These are phyloP conservation scores for Cephus pulcher DNA, from an alignment of 2,888 invertebrate genomes.

Conservation along the genomic window DNA sequence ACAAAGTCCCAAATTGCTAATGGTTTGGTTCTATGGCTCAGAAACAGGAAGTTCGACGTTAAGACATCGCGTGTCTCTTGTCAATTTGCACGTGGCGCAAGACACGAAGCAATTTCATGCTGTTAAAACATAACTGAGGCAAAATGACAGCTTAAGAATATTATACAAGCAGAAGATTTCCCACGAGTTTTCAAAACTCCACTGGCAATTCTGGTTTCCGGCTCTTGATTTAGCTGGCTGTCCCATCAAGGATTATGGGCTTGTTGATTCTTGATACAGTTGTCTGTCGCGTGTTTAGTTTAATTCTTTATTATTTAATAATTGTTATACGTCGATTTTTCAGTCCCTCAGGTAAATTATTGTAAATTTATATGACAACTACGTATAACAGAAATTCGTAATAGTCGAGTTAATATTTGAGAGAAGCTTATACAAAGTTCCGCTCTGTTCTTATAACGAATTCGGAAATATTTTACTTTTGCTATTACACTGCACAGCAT, in stretches of 20 bases:
- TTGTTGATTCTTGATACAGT: no score
- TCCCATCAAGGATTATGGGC: background rate
- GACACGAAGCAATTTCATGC: background rate
- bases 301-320: background rate
- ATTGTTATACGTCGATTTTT: background rate
- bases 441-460: background rate
- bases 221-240: background rate
- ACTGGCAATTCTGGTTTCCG: background rate
- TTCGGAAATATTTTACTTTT: background rate
- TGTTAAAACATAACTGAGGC: background rate
- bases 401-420: background rate
- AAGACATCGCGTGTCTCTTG: background rate
- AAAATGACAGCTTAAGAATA: background rate
- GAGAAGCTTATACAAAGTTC: background rate
- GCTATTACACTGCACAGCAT: background rate
- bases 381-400: background rate
- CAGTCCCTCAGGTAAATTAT: background rate
- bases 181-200: background rate
- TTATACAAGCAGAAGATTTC: background rate
- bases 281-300: background rate
- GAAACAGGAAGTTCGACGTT: background rate
- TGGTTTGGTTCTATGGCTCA: background rate
- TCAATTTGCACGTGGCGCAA: background rate
- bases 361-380: background rate
- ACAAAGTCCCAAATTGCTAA: background rate